These are phyloP conservation scores for Lasiurus cinereus DNA, from an alignment of 2,113 vertebrate genomes.

Conservation along the genomic window DNA sequence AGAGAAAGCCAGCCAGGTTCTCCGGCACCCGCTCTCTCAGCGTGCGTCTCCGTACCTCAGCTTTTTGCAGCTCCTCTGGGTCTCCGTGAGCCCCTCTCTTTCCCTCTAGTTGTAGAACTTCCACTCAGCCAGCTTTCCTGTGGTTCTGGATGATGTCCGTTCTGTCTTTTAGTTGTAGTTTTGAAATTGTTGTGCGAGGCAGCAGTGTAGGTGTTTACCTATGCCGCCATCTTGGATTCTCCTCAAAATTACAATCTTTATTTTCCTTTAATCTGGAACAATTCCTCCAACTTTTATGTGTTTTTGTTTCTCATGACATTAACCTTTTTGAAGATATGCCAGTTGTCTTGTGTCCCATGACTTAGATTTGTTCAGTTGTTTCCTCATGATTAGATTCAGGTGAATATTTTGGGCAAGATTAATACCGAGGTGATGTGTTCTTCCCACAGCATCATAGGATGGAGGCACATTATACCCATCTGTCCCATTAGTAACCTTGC, in stretches of 20 bases:
- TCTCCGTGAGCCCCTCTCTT: too few relatives aligned
- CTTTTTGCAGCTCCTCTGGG: too few relatives aligned
- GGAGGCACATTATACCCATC: not conserved
- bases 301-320: not conserved
- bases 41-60: too few relatives aligned
- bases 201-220: too few relatives aligned
- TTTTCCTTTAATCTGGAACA: slow-evolving; percentile 12
- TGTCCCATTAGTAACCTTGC: not conserved
- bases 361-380: not conserved
- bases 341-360: not conserved
- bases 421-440: not conserved
- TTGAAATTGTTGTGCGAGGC: too few relatives aligned
- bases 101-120: too few relatives aligned
- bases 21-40: too few relatives aligned
- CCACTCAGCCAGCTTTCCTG: too few relatives aligned
- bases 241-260: not conserved
- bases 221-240: too few relatives aligned
- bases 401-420: not conserved
- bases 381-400: not conserved
- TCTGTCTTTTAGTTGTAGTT: too few relatives aligned
- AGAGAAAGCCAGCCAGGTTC: too few relatives aligned
- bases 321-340: not conserved
- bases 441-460: not conserved
- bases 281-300: not conserved
- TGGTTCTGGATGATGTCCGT: too few relatives aligned